Evolutionary conservation across 1,140 invertebrate species (phyloP), one percentile per base, ranked within the genome.

Genomic region (Kradibia gibbosae): DNA sequence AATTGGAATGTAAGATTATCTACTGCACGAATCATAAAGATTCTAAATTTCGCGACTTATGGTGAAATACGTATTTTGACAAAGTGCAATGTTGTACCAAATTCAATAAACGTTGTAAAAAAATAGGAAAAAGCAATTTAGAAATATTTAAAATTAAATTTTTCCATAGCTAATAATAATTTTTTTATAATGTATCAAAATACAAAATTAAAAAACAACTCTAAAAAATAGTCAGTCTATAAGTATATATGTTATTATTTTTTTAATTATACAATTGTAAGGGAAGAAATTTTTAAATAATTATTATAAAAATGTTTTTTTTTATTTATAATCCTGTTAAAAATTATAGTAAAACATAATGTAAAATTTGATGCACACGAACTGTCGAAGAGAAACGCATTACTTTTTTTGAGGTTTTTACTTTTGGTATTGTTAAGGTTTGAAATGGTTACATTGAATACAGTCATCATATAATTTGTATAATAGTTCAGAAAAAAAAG

Each of bases 351-450:
- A 67, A 45, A 45, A 11, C 0, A 8, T 57, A 28, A 2, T 17
- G 34, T 50, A 20, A 78, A 78, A 78, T 78, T 67, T 60, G 60
- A 78, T 67, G 50, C 53, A 36, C 20, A 34, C 25, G 25, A 62
- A n/a, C 67, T 78, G 50, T 67, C 45, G 25, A 67, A 67, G 76
- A 22, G 42, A 78, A 78, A 25, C 60, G 62, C 31, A 67, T 67
- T 53, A 67, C 62, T 57, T 55, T 20, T 39, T 42, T 78, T 78
- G 39, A 25, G 22, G 76, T 78, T n/a, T n/a, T n/a, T n/a, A 62
- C 76, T 78, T 78, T 62, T 78, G 48, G 67, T 78, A 22, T 45
- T 50, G 1, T 15, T 25, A 25, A 20, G 1, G 20, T n/a, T 45
- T 25, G 48, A 73, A 65, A 76, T 76, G 45, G 74, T 60, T 45